Evolutionary conservation across 2,797 vertebrate species (phyloP).

Genomic region (Tympanoctomys barrerae): DNA sequence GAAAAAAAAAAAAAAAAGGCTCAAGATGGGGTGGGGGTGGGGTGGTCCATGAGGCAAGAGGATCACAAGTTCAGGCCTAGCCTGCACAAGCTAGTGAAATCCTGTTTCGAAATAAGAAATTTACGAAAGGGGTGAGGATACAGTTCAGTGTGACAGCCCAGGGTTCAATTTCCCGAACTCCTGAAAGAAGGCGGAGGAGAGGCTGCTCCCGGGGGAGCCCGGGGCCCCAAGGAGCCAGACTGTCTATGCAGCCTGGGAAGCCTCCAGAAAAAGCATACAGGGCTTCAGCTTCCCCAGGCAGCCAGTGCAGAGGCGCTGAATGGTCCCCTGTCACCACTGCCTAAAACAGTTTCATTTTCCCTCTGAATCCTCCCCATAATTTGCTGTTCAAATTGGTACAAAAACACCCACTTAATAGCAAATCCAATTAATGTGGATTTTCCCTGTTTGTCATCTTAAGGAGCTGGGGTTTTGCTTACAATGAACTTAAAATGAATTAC

Average conservation of each 20-base stretch:
- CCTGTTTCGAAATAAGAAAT: background rate
- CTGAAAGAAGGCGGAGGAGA: background rate
- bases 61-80: background rate
- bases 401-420: constrained; percentile 55
- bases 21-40: background rate
- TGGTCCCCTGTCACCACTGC: background rate
- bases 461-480: background rate
- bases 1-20: background rate
- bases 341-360: background rate
- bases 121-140: background rate
- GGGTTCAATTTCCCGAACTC: background rate
- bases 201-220: background rate
- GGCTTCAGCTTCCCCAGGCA: background rate
- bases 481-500: background rate
- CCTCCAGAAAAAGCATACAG: background rate
- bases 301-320: background rate
- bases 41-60: background rate
- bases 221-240: background rate
- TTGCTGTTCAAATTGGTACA: constrained; percentile 11
- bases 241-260: background rate
- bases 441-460: constrained; percentile 42
- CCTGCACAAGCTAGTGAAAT: background rate
- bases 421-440: background rate
- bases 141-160: background rate
- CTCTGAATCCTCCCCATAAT: background rate